Evolutionary conservation across 2,797 vertebrate genomes (phyloP).

Genomic region (Morelia viridis): DNA sequence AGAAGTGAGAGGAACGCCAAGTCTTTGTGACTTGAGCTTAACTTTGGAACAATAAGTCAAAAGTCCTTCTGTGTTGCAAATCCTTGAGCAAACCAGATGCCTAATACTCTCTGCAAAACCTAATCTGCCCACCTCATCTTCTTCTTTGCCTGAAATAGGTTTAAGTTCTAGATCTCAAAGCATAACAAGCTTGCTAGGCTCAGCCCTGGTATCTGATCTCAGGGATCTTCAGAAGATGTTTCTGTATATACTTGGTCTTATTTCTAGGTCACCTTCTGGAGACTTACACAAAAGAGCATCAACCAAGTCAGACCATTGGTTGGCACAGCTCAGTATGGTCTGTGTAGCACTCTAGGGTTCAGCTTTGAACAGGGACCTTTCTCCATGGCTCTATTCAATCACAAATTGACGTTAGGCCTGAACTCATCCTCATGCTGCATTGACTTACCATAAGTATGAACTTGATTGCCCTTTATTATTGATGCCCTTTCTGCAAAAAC

Average conservation of each 20-base stretch:
- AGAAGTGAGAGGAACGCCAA: no score
- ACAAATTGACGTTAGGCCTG: not conserved
- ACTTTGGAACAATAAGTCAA: not conserved
- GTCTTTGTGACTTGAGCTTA: not conserved
- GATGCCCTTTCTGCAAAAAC: conserved; percentile 8
- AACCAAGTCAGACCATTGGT: not conserved
- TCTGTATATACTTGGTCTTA: not conserved
- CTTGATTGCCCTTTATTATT: not conserved
- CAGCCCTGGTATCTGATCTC: not conserved
- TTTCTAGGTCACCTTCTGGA: not conserved
- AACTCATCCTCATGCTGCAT: not conserved
- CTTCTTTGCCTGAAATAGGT: not conserved
- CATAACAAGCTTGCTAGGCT: not conserved
- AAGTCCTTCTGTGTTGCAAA: not conserved
- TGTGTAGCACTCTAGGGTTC: not conserved
- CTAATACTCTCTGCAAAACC: not conserved
- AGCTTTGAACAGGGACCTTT: no score
- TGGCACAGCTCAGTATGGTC: not conserved
- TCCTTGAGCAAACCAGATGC: not conserved
- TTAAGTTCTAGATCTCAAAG: not conserved
- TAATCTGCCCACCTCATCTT: not conserved
- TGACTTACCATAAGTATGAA: no score
- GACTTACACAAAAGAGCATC: not conserved
- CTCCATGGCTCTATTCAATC: not conserved
- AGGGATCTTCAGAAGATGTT: no score